Percentiles rank a stretch among this genome's conserved stretches.
Conservation (phyloP, 64 coral and sea anemone genomes). For the Pocillopora damicornis region DNA sequence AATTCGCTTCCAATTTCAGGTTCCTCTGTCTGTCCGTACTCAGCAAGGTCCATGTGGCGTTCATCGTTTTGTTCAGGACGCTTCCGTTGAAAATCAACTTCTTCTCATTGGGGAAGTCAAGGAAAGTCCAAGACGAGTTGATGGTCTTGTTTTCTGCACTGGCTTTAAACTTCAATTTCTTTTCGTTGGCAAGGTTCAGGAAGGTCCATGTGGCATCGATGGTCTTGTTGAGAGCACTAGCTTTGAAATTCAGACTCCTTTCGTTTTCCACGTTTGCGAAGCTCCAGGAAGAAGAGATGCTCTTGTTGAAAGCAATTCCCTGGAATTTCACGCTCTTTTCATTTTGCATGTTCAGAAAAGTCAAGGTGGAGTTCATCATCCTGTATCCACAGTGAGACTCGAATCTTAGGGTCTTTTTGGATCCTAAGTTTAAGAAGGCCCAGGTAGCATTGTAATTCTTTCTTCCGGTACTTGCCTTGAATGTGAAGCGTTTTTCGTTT, state of each 20-base stretch:
- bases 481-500: conserved; percentile 67
- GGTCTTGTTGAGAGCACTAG: conserved; percentile 59
- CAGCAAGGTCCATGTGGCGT: conserved; percentile 54
- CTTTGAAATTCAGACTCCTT: conserved; percentile 58
- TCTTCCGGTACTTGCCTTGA: conserved; percentile 55
- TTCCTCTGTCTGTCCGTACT: conserved; percentile 57
- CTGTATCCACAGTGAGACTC: conserved; percentile 57
- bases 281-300: conserved; percentile 30
- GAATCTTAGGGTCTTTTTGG: conserved; percentile 55
- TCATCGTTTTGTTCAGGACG: conserved; percentile 53
- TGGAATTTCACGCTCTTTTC: conserved; percentile 74
- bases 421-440: conserved; percentile 36
- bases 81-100: conserved; percentile 62
- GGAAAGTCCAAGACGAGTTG: conserved; percentile 63
- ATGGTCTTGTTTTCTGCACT: conserved; percentile 67
- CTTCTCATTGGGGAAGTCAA: conserved; percentile 60
- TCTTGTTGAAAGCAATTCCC: conserved; percentile 65
- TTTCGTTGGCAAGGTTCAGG: conserved; percentile 47
- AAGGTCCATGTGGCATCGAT: conserved; percentile 40
- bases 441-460: conserved; percentile 57
- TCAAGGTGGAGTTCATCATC: conserved; percentile 53
- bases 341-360: conserved; percentile 59
- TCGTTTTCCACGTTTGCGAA: conserved; percentile 35
- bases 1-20: conserved; percentile 62
- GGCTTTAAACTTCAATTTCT: conserved; percentile 64